Base-by-base conservation (phyloP, 2,888 invertebrate genomes). In the Lasioglossum malachurum region DNA sequence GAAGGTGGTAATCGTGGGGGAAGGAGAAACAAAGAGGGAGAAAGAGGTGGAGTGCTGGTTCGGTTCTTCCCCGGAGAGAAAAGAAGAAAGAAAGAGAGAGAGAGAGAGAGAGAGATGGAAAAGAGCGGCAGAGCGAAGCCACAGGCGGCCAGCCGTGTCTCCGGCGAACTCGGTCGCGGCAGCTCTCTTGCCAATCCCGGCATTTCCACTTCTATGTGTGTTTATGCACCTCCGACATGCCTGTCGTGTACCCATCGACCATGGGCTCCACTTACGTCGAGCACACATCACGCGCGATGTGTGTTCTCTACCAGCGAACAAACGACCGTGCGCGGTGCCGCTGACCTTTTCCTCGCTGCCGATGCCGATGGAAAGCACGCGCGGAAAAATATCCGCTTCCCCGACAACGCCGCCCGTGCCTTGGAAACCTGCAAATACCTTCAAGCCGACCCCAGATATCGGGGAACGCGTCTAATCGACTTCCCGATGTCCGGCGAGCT, bases 121-220 rank as follows among this genome's bases (percentile, higher is more conserved):
- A 64, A 94, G 67, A 92, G 93, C 94, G 94, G 92, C 93, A 94
- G 94, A 94, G 94, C 94, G 94, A 89, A 94, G 92, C 94, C 92
- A 89, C 92, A 91, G 87, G 92, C 94, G 93, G 92, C 94, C 91
- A 94, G 93, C 94, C 94, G 93, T 94, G 93, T 94, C 92, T 94
- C 94, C 94, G 93, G 94, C 90, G 87, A 90, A 90, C 93, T 92
- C 90, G 88, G 88, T 89, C 89, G 91, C 69, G 69, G 81, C 84
- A 83, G 88, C 80, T 78, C 88, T 82, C 85, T 90, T 83, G 83
- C 86, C 90, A 87, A 86, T 88, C 86, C 87, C 71, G 89, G 88
- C 90, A 89, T 93, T 92, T 93, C 92, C 91, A 91, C 91, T 92
- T 91, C 88, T 90, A 89, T 90, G 91, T 89, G 89, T 90, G 90